Conservation (phyloP, 2,888 invertebrate genomes). For the Acheta domesticus region DNA sequence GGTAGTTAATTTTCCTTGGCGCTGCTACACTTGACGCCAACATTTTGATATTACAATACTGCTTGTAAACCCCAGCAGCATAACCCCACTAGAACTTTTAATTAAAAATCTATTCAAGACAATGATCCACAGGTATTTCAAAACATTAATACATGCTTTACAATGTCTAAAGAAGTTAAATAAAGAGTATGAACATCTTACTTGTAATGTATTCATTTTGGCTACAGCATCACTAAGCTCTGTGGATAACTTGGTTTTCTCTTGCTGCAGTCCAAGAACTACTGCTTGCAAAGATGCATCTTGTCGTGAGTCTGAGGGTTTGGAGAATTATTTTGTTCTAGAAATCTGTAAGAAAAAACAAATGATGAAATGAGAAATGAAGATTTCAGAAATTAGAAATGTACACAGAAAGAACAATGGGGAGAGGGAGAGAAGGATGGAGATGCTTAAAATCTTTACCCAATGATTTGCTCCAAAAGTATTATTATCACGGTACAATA, state of each 20-base stretch:
- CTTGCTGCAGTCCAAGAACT: constrained; percentile 24
- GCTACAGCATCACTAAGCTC: constrained; percentile 24
- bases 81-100: no score
- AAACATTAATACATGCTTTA: not conserved
- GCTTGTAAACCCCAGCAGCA: no score
- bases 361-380: constrained; percentile 4
- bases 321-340: constrained; percentile 27
- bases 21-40: no score
- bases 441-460: no score
- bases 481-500: no score
- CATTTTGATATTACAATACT: no score
- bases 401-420: no score
- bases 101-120: not conserved
- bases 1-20: no score
- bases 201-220: constrained; percentile 18
- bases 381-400: not conserved
- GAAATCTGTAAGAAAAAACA: not conserved
- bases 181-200: not conserved
- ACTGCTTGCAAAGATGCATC: constrained; percentile 22
- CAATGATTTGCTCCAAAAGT: no score
- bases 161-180: no score
- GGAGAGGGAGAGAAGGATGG: no score
- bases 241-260: constrained; percentile 27
- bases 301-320: constrained; percentile 19
- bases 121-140: not conserved